Base-by-base conservation (phyloP, 2,888 invertebrate species). In the Aromia moschata region DNA sequence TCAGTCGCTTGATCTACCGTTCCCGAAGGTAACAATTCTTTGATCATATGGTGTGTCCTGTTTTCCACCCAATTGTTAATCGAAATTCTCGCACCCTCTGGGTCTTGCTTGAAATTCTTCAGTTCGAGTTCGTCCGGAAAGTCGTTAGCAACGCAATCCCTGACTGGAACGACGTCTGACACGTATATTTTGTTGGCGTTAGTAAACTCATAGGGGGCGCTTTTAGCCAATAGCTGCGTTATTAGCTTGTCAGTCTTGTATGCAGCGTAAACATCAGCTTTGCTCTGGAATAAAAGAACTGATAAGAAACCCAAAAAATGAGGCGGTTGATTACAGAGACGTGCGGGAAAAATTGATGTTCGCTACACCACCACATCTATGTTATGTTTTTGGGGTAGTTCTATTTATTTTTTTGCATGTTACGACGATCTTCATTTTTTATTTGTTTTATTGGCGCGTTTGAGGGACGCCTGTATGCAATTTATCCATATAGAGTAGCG, bases 31-130 rank as follows among this genome's bases (percentile, higher is more conserved):
- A 95, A 75, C 55, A 94, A 81, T 64, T 93, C 86, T 49, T 86
- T 85, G 64, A 95, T 94, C 78, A 93, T 88, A 63, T 89, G 85
- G 68, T 88, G 89, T 0, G 94, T 95, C 15, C 85, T 78, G 31
- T 85, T 84, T 58, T 89, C 86, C 3, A 94, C 91, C 92, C 93
- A 94, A 1, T 83, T 74, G 77, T 94, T 94, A 65, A 94, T 93
- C 44, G 81, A 75, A 2, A 80, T 72, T 7, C 90, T 85, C 0
- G 89, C 83, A 1, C 77, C 82, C 16, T 83, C 84, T 0, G 91
- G 85, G 60, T 88, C 81, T 0, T 82, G 79, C 38, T 76, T 82
- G 81, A 94, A 92, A 76, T 92, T 86, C 69, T 86, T 75, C 36
- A 81, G 77, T 67, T 87, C 84, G 11, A 92, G 74, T 69, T 92